phyloP scores from a whole-genome alignment of 1,140 invertebrate species.

The Augochlora pura region DNA sequence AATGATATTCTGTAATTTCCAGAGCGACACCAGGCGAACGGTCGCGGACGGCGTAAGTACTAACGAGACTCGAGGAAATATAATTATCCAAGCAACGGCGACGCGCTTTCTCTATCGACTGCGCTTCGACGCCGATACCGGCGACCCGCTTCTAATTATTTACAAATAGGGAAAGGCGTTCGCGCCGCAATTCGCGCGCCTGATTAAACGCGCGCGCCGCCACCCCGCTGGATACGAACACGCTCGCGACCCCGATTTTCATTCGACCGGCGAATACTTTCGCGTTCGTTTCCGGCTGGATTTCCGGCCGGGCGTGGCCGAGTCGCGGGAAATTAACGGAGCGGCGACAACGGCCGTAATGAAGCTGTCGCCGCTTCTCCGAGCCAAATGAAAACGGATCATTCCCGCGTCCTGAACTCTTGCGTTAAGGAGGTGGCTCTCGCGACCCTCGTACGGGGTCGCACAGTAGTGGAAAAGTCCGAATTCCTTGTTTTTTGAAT shows the following conservation, averaged over 20 bases:
- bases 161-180: constrained; percentile 24
- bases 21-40: background rate
- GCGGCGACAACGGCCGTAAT: background rate
- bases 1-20: constrained; percentile 14
- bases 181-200: background rate
- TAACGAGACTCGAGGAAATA: constrained; percentile 25
- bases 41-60: background rate
- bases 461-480: no score
- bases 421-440: background rate
- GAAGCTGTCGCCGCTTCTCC: background rate
- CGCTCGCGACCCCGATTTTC: constrained; percentile 4
- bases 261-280: constrained; percentile 11
- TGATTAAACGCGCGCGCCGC: constrained; percentile 28
- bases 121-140: background rate
- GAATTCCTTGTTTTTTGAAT: no score
- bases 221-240: background rate
- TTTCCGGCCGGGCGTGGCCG: background rate
- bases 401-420: background rate
- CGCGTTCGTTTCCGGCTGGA: background rate
- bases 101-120: background rate
- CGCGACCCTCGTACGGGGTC: no score
- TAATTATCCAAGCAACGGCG: constrained; percentile 23
- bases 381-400: background rate
- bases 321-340: no score
- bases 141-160: constrained; percentile 17